Evolutionary conservation across 2,113 vertebrate species (phyloP).

Genomic region (Odobenus rosmarus): DNA sequence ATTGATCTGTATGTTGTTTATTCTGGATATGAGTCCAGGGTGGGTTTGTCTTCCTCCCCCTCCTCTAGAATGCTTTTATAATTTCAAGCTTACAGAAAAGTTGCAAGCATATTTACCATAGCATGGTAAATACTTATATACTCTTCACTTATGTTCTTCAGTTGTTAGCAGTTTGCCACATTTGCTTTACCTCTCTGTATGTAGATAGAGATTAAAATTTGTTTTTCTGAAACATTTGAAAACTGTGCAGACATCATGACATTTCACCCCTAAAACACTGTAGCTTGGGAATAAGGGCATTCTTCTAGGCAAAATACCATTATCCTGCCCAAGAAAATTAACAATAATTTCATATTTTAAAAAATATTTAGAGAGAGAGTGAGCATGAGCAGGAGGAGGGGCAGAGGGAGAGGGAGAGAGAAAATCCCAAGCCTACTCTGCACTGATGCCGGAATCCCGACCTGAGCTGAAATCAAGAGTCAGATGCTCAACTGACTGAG

Average conservation of each 20-base stretch:
- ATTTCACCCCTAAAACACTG: background rate
- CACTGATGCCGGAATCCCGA: background rate
- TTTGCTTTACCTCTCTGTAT: background rate
- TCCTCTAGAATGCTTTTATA: background rate
- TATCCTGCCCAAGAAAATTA: background rate
- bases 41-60: background rate
- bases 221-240: background rate
- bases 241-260: background rate
- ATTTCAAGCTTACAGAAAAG: background rate
- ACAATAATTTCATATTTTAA: background rate
- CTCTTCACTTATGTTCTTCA: background rate
- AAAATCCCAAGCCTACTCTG: background rate
- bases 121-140: background rate
- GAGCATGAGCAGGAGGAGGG: background rate
- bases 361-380: background rate
- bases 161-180: background rate
- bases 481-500: background rate
- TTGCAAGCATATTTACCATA: background rate
- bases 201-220: background rate
- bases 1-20: background rate
- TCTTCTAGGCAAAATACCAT: background rate
- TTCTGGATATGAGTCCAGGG: background rate
- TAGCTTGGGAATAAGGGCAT: background rate
- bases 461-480: background rate
- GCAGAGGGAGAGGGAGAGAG: background rate